Evolutionary conservation across 64 coral and sea anemone genomes (phyloP).

Genomic region (Pocillopora damicornis): DNA sequence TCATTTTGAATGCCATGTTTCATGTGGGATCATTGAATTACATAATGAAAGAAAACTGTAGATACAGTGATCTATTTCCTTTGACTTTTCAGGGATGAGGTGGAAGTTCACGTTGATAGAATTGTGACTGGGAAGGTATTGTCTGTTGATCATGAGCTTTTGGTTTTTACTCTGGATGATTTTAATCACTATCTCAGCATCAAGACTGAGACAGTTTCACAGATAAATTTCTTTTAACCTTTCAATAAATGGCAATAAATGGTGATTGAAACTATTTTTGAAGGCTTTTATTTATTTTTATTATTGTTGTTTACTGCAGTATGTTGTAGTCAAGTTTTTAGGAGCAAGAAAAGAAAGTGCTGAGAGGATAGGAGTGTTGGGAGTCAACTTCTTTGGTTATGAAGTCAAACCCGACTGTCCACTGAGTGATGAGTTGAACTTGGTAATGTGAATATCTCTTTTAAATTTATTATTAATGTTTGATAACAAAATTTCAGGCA

Average conservation of each 20-base stretch:
- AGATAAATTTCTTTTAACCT: no score
- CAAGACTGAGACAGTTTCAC: no score
- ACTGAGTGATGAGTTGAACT: constrained; percentile 58
- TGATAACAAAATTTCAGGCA: not conserved
- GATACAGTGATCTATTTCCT: not conserved
- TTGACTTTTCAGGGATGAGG: constrained; percentile 80
- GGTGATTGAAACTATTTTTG: not conserved
- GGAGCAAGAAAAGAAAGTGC: constrained; percentile 72
- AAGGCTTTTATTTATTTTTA: not conserved
- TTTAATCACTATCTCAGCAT: no score
- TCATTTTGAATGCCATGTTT: no score
- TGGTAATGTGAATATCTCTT: constrained; percentile 37
- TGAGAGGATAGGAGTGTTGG: constrained; percentile 79
- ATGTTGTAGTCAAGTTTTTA: constrained; percentile 86
- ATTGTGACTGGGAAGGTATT: constrained; percentile 81
- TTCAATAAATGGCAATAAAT: no score
- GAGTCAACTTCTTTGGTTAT: constrained; percentile 87
- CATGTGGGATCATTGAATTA: no score
- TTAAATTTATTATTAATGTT: not conserved
- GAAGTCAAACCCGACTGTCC: constrained; percentile 71
- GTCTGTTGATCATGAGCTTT: not conserved
- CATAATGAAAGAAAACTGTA: no score
- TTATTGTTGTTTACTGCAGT: constrained; percentile 42
- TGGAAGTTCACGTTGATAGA: constrained; percentile 81
- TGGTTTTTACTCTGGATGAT: no score